Percentiles rank a stretch among this genome's conserved stretches.
phyloP scores from a whole-genome alignment of 2,113 vertebrate species.

The Callaeas wilsoni region DNA sequence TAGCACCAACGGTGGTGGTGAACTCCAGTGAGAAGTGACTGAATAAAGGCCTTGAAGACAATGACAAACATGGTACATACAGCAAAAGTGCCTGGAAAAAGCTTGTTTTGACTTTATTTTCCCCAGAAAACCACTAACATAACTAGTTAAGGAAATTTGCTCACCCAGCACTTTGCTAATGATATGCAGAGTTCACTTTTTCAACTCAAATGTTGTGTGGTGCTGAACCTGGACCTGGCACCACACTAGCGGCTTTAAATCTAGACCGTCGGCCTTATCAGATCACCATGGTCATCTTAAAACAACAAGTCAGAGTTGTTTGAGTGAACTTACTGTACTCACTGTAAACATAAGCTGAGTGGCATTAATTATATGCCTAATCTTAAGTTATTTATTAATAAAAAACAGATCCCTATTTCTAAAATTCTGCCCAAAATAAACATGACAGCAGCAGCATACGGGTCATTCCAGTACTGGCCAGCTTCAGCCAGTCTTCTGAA shows the following conservation, averaged over 20 bases:
- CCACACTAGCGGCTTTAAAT: neutral
- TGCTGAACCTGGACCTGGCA: neutral
- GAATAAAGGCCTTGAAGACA: neutral
- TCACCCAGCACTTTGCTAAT: neutral
- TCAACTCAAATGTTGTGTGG: neutral
- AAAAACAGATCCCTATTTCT: neutral
- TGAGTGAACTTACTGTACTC: neutral
- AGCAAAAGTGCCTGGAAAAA: neutral
- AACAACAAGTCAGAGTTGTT: neutral
- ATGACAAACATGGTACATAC: neutral
- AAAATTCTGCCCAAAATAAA: neutral
- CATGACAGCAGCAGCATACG: neutral
- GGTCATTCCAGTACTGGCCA: neutral
- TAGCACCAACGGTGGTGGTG: neutral
- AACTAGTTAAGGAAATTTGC: accelerated
- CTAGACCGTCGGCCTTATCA: neutral
- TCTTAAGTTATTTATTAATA: neutral
- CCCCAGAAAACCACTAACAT: neutral
- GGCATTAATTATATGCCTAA: neutral
- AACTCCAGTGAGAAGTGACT: neutral
- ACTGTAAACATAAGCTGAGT: neutral
- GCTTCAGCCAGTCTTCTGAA: neutral
- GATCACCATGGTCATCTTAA: neutral
- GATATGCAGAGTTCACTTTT: neutral
- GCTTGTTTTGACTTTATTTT: neutral